These are phyloP conservation scores for Piezodorus guildinii DNA, from an alignment of 1,140 invertebrate genomes.

Conservation along the genomic window DNA sequence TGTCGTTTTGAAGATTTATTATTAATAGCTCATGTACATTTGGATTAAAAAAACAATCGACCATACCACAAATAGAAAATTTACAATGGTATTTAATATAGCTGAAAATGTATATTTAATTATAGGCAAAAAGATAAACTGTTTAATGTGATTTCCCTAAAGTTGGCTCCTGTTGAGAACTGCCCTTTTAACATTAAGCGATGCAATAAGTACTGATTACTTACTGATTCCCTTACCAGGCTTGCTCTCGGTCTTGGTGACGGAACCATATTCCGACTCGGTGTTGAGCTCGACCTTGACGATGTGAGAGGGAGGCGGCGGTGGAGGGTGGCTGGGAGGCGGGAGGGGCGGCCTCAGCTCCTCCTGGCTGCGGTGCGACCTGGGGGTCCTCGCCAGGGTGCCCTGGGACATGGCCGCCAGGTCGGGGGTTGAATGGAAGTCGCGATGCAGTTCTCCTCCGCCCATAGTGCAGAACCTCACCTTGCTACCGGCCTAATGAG, in stretches of 20 bases:
- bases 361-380: constrained; percentile 58
- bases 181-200: no score
- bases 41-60: no score
- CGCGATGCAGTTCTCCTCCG: constrained; percentile 55
- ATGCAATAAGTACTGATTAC: no score
- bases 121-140: no score
- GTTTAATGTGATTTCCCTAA: no score
- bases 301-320: constrained; percentile 28
- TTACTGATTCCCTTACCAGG: neutral
- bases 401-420: constrained; percentile 37
- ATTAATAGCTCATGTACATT: no score
- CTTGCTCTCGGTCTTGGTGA: neutral
- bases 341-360: constrained; percentile 52
- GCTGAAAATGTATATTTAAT: no score
- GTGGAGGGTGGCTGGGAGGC: constrained; percentile 29
- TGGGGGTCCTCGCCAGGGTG: neutral
- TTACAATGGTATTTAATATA: no score
- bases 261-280: constrained; percentile 8
- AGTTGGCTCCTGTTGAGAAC: no score
- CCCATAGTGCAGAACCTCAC: constrained; percentile 42
- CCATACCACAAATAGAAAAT: no score
- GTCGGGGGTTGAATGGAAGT: constrained; percentile 82
- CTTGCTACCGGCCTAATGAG: constrained; percentile 26
- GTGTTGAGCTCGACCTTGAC: constrained; percentile 27
- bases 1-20: no score